Base-by-base conservation (phyloP, 2,113 vertebrate genomes). In the Calidris pygmaea region DNA sequence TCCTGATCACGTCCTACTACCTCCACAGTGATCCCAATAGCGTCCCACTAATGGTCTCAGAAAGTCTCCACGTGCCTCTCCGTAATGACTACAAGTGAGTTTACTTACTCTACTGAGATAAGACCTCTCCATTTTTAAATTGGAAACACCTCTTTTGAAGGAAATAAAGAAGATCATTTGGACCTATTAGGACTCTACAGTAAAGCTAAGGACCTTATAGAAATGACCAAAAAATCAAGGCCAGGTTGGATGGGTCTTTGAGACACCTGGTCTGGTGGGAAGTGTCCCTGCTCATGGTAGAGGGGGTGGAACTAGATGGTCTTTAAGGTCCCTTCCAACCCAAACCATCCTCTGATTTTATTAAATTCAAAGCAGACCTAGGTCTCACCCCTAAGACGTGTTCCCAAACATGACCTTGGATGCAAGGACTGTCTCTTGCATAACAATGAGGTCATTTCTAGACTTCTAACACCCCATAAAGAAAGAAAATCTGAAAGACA, bases 1-100 rank as follows among this genome's bases (percentile, higher is more conserved):
- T 66, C 35, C 56, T 47, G 29, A 60, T 27, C 52, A 45, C 1
- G 2, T 17, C 59, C 2, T 53, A 14, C 24, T 39, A 10, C 23
- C 41, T 12, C 14, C n/a, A 52, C 1, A 1, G 7, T 12, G 22
- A 80, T 37, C 41, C 19, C 16, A 58, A 30, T 20, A 35, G 22
- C 4, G 10, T 32, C 10, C 24, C 45, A 4, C 35, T 7, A n/a
- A 13, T 0, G 2, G 47, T 15, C 45, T 52, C 2, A 4, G 17
- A 58, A 43, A 81, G 41, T n/a, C 3, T 14, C 21, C 21, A 26
- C 0, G 2, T 56, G 26, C 39, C 18, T 68, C 30, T 53, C 18
- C n/a, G 12, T 52, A 23, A 48, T 18, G 16, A 14, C 3, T 23
- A 20, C 10, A 32, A n/a, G 34, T 27, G 52, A 35, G 13, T 43